A percentile compares a stretch with the other conserved stretches of the same genome.
These are phyloP conservation scores for Lasioglossum malachurum DNA, from an alignment of 2,888 invertebrate genomes.

Conservation along the genomic window DNA sequence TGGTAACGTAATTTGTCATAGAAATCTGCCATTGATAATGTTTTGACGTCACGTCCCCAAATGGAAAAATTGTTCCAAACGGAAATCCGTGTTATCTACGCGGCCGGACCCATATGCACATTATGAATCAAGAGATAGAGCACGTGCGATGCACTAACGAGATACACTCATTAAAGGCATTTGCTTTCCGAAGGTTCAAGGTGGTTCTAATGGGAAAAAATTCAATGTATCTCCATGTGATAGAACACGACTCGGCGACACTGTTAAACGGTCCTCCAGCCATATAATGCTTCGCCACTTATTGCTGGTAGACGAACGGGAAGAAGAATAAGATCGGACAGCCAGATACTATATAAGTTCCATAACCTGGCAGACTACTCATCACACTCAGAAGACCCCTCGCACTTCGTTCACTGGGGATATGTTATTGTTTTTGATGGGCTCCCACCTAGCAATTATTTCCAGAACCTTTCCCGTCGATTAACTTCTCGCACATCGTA, in stretches of 20 bases:
- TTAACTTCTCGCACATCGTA: background rate
- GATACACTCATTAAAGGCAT: constrained; percentile 81
- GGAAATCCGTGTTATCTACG: constrained; percentile 35
- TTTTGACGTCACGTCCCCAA: background rate
- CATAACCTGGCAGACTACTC: constrained; percentile 66
- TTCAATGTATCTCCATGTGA: constrained; percentile 80
- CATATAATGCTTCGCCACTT: constrained; percentile 68
- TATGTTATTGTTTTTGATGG: constrained; percentile 56
- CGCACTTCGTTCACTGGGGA: constrained; percentile 13
- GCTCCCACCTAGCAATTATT: constrained; percentile 6
- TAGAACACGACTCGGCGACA: constrained; percentile 78
- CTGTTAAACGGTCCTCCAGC: constrained; percentile 73
- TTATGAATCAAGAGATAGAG: constrained; percentile 74
- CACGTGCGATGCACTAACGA: constrained; percentile 79
- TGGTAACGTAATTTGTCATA: background rate
- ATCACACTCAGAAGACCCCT: constrained; percentile 39
- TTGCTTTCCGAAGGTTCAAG: constrained; percentile 76
- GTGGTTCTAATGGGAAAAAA: constrained; percentile 74
- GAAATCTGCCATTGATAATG: background rate
- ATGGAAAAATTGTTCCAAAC: constrained; percentile 3
- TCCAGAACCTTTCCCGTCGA: constrained; percentile 5
- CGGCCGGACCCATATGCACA: constrained; percentile 29
- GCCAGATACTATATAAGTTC: constrained; percentile 74
- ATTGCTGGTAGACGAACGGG: constrained; percentile 69
- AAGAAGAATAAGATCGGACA: constrained; percentile 70